A percentile compares a stretch with the other conserved stretches of the same genome.
Conservation (phyloP, 1,140 invertebrate genomes). For the Neodiprion fabricii region DNA sequence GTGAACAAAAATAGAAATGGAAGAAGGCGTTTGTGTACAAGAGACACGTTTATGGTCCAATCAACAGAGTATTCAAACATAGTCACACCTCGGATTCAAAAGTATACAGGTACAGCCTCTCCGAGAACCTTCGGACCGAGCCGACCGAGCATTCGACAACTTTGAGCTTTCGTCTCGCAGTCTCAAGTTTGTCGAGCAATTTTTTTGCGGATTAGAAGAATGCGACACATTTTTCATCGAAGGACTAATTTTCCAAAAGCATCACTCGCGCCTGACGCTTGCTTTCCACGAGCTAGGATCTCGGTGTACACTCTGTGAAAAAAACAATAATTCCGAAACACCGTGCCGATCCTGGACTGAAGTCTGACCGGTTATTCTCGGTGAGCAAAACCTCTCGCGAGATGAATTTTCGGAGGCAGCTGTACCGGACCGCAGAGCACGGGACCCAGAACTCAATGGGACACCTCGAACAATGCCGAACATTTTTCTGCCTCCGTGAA, state of each 20-base stretch:
- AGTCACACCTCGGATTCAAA: conserved; percentile 53
- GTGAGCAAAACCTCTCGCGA: background rate
- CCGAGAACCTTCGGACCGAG: conserved; percentile 29
- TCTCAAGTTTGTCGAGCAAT: no score
- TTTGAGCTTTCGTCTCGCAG: no score
- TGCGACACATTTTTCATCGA: no score
- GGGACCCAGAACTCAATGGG: conserved; percentile 35
- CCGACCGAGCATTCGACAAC: no score
- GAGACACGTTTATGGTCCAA: conserved; percentile 61
- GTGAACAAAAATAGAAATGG: conserved; percentile 4
- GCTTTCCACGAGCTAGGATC: background rate
- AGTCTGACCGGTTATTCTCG: background rate
- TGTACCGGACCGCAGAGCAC: conserved; percentile 29
- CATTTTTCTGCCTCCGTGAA: conserved; percentile 36
- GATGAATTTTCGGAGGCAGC: conserved; percentile 33
- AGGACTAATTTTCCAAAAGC: background rate
- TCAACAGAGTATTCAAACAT: conserved; percentile 60
- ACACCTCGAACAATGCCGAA: conserved; percentile 31
- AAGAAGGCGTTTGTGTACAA: conserved; percentile 43
- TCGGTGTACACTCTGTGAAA: background rate
- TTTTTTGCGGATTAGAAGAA: no score
- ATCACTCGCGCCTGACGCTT: background rate
- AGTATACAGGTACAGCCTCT: conserved; percentile 36
- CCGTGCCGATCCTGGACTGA: background rate
- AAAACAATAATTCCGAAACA: background rate